Percentiles rank a stretch among this genome's conserved stretches.
phyloP scores from a whole-genome alignment of 2,797 vertebrate species.

The Parauchenoglanis punctatus region DNA sequence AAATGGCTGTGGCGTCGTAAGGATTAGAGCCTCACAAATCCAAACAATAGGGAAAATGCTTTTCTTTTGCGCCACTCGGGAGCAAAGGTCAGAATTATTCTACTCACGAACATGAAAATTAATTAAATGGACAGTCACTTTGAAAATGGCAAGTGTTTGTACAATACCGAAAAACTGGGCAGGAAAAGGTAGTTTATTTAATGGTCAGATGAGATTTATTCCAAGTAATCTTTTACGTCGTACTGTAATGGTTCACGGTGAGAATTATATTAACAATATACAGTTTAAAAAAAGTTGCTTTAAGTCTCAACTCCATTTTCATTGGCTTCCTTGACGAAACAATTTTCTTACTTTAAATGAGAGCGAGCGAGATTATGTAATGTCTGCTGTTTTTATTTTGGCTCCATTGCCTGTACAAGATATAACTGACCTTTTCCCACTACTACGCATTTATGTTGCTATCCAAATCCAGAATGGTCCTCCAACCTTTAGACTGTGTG shows the following conservation, averaged over 20 bases:
- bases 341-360: background rate
- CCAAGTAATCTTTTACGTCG: background rate
- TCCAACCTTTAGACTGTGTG: background rate
- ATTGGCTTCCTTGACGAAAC: background rate
- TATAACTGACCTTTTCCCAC: background rate
- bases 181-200: background rate
- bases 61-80: background rate
- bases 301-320: background rate
- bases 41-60: background rate
- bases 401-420: background rate
- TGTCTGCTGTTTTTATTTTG: conserved; percentile 17
- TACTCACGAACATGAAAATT: background rate
- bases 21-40: background rate
- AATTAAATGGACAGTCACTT: background rate
- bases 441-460: background rate
- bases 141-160: background rate
- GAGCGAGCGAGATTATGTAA: background rate
- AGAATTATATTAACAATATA: background rate
- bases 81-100: background rate
- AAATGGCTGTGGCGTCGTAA: background rate
- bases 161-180: background rate
- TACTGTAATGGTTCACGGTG: background rate
- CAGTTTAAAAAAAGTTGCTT: background rate
- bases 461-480: background rate
- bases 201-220: background rate